These are phyloP conservation scores for Papilio polytes DNA, from an alignment of 1,140 invertebrate species.

Conservation along the genomic window DNA sequence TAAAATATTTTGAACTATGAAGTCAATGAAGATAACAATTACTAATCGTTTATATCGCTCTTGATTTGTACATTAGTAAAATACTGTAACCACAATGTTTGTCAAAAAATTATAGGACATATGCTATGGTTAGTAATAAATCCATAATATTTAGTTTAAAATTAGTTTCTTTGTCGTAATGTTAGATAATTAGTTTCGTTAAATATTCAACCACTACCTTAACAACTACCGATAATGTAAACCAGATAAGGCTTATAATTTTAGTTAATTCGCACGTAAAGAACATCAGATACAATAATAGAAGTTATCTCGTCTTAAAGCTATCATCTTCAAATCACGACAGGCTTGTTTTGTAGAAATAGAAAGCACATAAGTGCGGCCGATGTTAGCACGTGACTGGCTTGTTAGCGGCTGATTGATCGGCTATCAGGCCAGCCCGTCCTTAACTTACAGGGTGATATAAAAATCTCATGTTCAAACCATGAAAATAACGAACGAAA, in stretches of 20 bases:
- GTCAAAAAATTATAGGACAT: not conserved
- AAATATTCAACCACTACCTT: too few relatives aligned
- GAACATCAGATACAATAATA: not conserved
- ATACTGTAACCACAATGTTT: not conserved
- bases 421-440: conserved; percentile 61
- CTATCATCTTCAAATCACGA: conserved; percentile 12
- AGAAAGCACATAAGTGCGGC: conserved; percentile 41
- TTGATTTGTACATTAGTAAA: too few relatives aligned
- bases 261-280: not conserved
- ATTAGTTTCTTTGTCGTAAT: too few relatives aligned
- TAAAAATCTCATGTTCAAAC: conserved; percentile 27
- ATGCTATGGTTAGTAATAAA: too few relatives aligned
- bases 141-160: too few relatives aligned
- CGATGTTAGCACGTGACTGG: conserved; percentile 60
- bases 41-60: too few relatives aligned
- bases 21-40: too few relatives aligned
- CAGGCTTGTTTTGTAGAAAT: conserved; percentile 26
- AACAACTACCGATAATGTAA: too few relatives aligned
- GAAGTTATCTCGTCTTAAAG: not conserved
- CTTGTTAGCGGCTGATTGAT: conserved; percentile 81
- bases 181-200: too few relatives aligned
- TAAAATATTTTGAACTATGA: not conserved
- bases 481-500: not conserved
- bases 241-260: not conserved
- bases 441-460: conserved; percentile 60